Percentiles rank a stretch among this genome's conserved stretches.
phyloP scores from a whole-genome alignment of 2,113 vertebrate genomes.

The Cettia cetti region DNA sequence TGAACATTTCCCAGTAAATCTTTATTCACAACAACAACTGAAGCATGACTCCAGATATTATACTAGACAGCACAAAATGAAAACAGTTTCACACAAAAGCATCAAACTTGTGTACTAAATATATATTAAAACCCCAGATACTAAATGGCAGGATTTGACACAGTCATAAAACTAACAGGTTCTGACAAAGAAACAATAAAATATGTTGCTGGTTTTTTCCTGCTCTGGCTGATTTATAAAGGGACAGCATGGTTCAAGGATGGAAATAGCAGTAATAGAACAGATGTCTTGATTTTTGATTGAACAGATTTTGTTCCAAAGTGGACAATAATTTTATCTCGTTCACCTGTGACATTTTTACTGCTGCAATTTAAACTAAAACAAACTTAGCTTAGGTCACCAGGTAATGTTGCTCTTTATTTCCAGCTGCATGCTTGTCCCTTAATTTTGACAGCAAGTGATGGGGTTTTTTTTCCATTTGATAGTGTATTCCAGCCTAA shows the following conservation, averaged over 20 bases:
- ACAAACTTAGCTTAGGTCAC: neutral
- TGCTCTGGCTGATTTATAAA: neutral
- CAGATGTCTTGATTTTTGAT: neutral
- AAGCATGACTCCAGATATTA: slow-evolving; percentile 44
- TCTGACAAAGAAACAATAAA: neutral
- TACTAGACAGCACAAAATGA: slow-evolving; percentile 38
- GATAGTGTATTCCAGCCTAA: neutral
- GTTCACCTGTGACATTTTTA: neutral
- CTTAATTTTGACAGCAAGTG: neutral
- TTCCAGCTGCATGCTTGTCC: neutral
- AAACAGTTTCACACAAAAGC: slow-evolving; percentile 34
- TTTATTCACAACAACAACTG: slow-evolving; percentile 46
- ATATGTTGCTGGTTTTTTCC: neutral
- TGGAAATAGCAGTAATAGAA: neutral
- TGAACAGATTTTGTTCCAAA: neutral
- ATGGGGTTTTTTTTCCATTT: neutral
- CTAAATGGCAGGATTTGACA: neutral
- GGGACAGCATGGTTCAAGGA: neutral
- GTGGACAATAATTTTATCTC: neutral
- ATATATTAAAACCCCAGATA: neutral
- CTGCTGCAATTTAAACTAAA: neutral
- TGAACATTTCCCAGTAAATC: slow-evolving; percentile 38
- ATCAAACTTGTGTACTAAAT: slow-evolving; percentile 8
- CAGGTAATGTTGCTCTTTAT: neutral
- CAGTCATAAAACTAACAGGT: neutral